Percentiles rank a stretch among this genome's conserved stretches.
Conservation (phyloP, 1,140 invertebrate genomes). For the Meloidogyne floridensis region DNA sequence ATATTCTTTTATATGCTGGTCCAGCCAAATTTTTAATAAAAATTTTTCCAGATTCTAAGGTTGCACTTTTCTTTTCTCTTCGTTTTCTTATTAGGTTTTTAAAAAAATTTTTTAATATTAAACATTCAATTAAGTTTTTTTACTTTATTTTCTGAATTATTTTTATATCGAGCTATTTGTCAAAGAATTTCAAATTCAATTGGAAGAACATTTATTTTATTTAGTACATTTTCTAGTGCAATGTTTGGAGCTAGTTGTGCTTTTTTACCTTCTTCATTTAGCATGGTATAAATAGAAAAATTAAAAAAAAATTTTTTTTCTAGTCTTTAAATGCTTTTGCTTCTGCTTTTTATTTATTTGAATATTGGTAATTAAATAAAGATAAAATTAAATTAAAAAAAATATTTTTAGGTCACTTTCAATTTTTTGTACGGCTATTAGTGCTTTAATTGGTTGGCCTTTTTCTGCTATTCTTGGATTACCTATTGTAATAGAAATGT, state of each 20-base stretch:
- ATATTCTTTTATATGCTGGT: conserved; percentile 77
- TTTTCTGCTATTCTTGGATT: conserved; percentile 84
- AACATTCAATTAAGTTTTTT: conserved; percentile 72
- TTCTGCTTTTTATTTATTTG: neutral
- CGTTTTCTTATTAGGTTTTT: conserved; percentile 70
- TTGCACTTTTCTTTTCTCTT: conserved; percentile 88
- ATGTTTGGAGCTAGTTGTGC: conserved; percentile 83
- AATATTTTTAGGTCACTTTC: conserved; percentile 47
- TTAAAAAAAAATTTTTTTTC: neutral
- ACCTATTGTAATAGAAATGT: conserved; percentile 86
- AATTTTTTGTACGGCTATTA: conserved; percentile 55
- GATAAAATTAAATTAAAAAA: neutral
- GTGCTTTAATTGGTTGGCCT: conserved; percentile 79
- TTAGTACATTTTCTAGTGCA: conserved; percentile 83
- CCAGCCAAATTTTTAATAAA: conserved; percentile 71
- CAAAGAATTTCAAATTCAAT: conserved; percentile 83
- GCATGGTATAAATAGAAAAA: conserved; percentile 74
- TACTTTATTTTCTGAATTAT: conserved; percentile 82
- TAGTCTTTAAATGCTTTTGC: neutral
- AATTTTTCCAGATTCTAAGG: conserved; percentile 68
- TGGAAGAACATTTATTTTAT: conserved; percentile 70
- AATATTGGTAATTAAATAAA: neutral
- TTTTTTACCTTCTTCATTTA: conserved; percentile 89
- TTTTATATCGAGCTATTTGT: conserved; percentile 89
- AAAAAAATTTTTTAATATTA: neutral